phyloP scores from a whole-genome alignment of 2,888 invertebrate genomes.

The Brenthis ino region DNA sequence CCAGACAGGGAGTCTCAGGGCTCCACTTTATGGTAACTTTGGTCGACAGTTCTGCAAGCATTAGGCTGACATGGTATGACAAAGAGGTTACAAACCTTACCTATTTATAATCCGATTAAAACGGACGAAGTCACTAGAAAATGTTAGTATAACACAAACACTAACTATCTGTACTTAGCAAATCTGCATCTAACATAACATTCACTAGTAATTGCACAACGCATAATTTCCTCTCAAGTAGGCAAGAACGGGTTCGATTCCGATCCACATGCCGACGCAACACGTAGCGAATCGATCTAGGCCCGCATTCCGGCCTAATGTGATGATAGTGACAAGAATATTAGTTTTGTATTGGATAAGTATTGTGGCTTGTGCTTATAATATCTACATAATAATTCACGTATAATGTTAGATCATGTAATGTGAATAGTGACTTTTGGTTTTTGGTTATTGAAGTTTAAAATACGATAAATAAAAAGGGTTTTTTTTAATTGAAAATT shows the following conservation, averaged over 20 bases:
- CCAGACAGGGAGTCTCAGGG: too few species aligned
- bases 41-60: too few species aligned
- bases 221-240: slow-evolving; percentile 15
- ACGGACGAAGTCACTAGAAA: neutral
- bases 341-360: slow-evolving; percentile 9
- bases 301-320: slow-evolving; percentile 26
- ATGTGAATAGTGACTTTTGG: neutral
- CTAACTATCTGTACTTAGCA: slow-evolving; percentile 1
- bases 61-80: too few species aligned
- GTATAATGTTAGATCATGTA: neutral
- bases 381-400: neutral
- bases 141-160: neutral
- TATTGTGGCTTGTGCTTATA: slow-evolving; percentile 1
- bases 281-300: slow-evolving; percentile 35
- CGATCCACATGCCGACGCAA: slow-evolving; percentile 31
- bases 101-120: too few species aligned
- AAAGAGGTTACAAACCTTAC: too few species aligned
- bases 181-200: slow-evolving; percentile 18
- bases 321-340: slow-evolving; percentile 14
- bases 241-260: slow-evolving; percentile 27
- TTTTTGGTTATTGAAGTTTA: neutral
- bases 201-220: slow-evolving; percentile 24
- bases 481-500: too few species aligned
- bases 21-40: too few species aligned
- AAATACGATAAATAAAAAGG: too few species aligned